Evolutionary conservation across 1,140 invertebrate genomes (phyloP).

Genomic region (Bombus waltoni): DNA sequence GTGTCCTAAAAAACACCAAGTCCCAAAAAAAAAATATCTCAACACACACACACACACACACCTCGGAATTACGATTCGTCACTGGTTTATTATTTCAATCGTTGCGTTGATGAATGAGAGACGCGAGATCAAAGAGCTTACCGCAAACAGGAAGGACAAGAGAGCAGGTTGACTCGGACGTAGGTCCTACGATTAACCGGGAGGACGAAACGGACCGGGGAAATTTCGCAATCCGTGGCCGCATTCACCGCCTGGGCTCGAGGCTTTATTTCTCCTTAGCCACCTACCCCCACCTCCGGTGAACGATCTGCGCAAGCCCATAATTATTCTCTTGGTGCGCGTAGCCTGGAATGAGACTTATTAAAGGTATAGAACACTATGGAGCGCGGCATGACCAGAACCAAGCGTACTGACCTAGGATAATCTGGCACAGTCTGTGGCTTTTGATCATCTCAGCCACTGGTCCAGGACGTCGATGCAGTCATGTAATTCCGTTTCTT

Average conservation of each 20-base stretch:
- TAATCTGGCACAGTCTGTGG: neutral
- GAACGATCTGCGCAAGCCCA: slow-evolving; percentile 80
- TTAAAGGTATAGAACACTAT: slow-evolving; percentile 48
- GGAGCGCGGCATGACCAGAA: neutral
- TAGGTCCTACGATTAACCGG: neutral
- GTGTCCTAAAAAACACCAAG: slow-evolving; percentile 19
- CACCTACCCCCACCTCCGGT: slow-evolving; percentile 33
- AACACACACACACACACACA: neutral
- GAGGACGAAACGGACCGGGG: slow-evolving; percentile 25
- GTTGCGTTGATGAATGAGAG: neutral
- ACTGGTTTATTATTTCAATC: neutral
- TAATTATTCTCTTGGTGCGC: slow-evolving; percentile 80
- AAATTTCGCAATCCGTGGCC: slow-evolving; percentile 60
- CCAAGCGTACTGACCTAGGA: slow-evolving; percentile 20
- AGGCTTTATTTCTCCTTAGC: slow-evolving; percentile 62
- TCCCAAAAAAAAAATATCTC: neutral
- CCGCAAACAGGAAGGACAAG: neutral
- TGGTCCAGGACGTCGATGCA: neutral
- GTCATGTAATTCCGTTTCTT: neutral
- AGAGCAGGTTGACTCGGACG: neutral
- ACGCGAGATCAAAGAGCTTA: slow-evolving; percentile 17
- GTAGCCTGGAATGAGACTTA: slow-evolving; percentile 69
- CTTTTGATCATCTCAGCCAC: neutral
- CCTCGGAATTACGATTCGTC: too few relatives aligned
- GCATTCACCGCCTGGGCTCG: slow-evolving; percentile 62